Conservation (phyloP, 2,113 vertebrate species). For the Bufo gargarizans region DNA sequence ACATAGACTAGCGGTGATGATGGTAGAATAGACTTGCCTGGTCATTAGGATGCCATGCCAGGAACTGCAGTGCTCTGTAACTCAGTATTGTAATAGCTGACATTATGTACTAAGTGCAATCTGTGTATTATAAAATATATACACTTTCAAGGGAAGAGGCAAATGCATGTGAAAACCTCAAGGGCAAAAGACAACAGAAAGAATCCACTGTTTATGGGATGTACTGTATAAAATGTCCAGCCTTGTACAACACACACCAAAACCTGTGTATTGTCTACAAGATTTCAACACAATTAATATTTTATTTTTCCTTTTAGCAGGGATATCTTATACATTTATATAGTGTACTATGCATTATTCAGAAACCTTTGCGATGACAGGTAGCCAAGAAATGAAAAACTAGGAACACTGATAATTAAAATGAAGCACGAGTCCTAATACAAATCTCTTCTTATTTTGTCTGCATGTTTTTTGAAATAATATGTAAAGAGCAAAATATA, state of each 20-base stretch:
- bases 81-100: too few relatives aligned
- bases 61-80: too few relatives aligned
- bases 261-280: not conserved
- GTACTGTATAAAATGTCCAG: not conserved
- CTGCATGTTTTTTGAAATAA: constrained; percentile 31
- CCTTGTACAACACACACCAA: not conserved
- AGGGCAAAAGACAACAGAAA: not conserved
- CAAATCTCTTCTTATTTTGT: constrained; percentile 27
- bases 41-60: too few relatives aligned
- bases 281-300: not conserved
- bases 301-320: not conserved
- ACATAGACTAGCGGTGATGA: too few relatives aligned
- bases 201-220: not conserved
- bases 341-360: not conserved
- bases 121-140: too few relatives aligned
- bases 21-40: too few relatives aligned
- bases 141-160: too few relatives aligned
- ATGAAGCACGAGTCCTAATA: constrained; percentile 26
- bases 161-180: not conserved
- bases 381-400: constrained; percentile 7
- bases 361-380: constrained; percentile 14
- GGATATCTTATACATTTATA: constrained; percentile 1
- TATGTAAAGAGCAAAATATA: constrained; percentile 38
- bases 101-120: too few relatives aligned
- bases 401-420: constrained; percentile 29